A percentile compares a stretch with the other conserved stretches of the same genome.
These are phyloP conservation scores for Spodoptera littoralis DNA, from an alignment of 2,888 invertebrate genomes.

Conservation along the genomic window DNA sequence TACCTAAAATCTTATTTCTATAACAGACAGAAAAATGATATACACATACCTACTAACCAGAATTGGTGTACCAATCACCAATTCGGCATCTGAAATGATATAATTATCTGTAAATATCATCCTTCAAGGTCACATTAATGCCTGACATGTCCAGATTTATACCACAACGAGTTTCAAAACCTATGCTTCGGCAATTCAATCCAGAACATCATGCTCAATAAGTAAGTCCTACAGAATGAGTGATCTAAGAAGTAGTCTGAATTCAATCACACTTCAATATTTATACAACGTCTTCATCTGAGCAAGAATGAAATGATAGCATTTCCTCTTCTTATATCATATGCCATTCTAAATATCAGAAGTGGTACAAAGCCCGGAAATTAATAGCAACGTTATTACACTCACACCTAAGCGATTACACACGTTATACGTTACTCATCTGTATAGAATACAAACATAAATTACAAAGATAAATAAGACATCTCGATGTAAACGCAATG, in stretches of 20 bases:
- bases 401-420: constrained; percentile 40
- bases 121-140: no score
- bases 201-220: no score
- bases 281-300: constrained; percentile 37
- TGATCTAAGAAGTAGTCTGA: not conserved
- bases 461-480: constrained; percentile 67
- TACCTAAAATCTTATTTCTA: no score
- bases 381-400: constrained; percentile 44
- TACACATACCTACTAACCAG: no score
- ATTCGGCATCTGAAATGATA: no score
- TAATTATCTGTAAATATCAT: no score
- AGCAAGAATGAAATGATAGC: constrained; percentile 34
- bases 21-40: no score
- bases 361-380: constrained; percentile 53
- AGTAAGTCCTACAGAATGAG: no score
- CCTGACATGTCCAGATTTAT: no score
- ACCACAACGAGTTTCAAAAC: no score
- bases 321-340: constrained; percentile 33
- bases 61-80: no score
- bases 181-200: no score
- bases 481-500: constrained; percentile 65
- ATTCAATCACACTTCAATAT: constrained; percentile 33
- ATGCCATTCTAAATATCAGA: constrained; percentile 39
- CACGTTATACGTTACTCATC: constrained; percentile 41
- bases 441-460: constrained; percentile 56